Evolutionary conservation across 1,140 invertebrate genomes (phyloP).

Genomic region (Aleiodes sp.): DNA sequence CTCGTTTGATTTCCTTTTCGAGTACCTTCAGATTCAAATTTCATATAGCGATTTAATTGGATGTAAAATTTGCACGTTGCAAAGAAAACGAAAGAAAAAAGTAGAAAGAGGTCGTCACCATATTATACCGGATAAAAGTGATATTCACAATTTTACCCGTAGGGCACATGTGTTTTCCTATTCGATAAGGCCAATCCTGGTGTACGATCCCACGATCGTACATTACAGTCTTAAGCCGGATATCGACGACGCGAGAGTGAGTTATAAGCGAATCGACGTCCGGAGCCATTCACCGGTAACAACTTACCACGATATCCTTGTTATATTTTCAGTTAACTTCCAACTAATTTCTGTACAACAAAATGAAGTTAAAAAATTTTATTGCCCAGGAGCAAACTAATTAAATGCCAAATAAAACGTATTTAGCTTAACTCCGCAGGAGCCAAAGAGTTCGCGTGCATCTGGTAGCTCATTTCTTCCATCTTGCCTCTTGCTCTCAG

Average conservation of each 20-base stretch:
- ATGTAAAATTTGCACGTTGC: no score
- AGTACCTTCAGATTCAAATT: no score
- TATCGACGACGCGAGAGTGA: slow-evolving; percentile 32
- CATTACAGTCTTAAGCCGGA: slow-evolving; percentile 31
- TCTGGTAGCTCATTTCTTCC: not conserved
- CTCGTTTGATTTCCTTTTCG: no score
- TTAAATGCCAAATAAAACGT: slow-evolving; percentile 54
- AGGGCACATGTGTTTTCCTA: not conserved
- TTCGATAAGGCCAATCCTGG: not conserved
- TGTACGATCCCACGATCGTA: not conserved
- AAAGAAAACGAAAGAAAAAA: no score
- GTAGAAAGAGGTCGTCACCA: no score
- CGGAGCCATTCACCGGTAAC: slow-evolving; percentile 42
- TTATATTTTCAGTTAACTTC: slow-evolving; percentile 3
- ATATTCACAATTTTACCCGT: not conserved
- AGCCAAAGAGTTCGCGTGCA: not conserved
- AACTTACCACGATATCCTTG: not conserved
- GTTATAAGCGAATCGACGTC: slow-evolving; percentile 24
- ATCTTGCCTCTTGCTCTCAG: not conserved
- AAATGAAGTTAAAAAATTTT: slow-evolving; percentile 37
- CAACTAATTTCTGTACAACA: slow-evolving; percentile 35
- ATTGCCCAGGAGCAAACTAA: slow-evolving; percentile 43
- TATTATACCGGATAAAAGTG: no score
- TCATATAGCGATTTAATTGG: no score
- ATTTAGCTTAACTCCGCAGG: not conserved